These are phyloP conservation scores for Oreohelix idahoensis DNA, from an alignment of 1,140 invertebrate species.

Conservation along the genomic window DNA sequence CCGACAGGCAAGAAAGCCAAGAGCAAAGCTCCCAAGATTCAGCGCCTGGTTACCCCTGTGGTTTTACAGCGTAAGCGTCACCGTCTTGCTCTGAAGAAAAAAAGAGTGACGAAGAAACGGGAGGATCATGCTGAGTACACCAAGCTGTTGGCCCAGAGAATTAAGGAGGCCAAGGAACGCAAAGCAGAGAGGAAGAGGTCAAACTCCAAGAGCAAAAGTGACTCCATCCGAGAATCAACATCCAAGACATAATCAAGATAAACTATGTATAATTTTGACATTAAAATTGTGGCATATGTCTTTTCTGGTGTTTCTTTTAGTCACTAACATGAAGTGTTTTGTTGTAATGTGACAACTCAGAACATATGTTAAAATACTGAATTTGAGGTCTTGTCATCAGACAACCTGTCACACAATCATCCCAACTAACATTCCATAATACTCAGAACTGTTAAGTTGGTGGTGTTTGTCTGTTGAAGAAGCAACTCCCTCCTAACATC, in stretches of 20 bases:
- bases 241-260: slow-evolving; percentile 39
- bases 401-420: too few relatives aligned
- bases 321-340: too few relatives aligned
- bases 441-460: too few relatives aligned
- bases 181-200: slow-evolving; percentile 82
- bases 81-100: slow-evolving; percentile 92
- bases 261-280: too few relatives aligned
- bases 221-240: slow-evolving; percentile 53
- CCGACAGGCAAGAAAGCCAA: slow-evolving; percentile 78
- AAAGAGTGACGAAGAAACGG: slow-evolving; percentile 83
- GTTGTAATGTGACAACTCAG: too few relatives aligned
- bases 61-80: slow-evolving; percentile 95
- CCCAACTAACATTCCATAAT: too few relatives aligned
- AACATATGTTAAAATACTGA: too few relatives aligned
- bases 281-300: too few relatives aligned
- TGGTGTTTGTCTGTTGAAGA: too few relatives aligned
- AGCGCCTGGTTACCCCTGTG: slow-evolving; percentile 95
- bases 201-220: slow-evolving; percentile 57
- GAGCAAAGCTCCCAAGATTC: slow-evolving; percentile 97
- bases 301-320: too few relatives aligned
- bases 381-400: too few relatives aligned
- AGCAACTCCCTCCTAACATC: too few relatives aligned
- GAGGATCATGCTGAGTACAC: slow-evolving; percentile 94
- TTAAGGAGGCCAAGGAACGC: slow-evolving; percentile 96
- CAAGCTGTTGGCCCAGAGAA: slow-evolving; percentile 93